Percentiles rank a stretch among this genome's conserved stretches.
phyloP scores from a whole-genome alignment of 1,140 invertebrate genomes.

The Diachasmimorpha longicaudata region DNA sequence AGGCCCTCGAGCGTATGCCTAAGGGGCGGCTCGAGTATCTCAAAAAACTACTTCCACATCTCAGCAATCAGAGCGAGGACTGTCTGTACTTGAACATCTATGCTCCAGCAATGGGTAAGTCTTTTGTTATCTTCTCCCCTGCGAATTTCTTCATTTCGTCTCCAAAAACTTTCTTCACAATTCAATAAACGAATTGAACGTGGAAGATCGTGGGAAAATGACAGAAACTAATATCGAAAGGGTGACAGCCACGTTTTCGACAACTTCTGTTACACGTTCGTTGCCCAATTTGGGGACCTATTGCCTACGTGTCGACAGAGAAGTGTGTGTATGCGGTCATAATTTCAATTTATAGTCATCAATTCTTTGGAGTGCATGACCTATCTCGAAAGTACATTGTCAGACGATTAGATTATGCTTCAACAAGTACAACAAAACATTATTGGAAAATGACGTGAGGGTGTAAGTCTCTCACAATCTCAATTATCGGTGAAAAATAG shows the following conservation, averaged over 20 bases:
- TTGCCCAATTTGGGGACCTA: conserved; percentile 7
- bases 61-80: conserved; percentile 94
- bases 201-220: background rate
- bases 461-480: background rate
- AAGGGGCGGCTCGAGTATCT: conserved; percentile 88
- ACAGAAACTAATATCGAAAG: background rate
- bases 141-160: background rate
- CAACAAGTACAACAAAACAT: background rate
- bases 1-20: conserved; percentile 83
- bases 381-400: background rate
- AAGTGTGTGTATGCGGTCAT: background rate
- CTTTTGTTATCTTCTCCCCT: background rate
- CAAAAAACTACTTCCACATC: conserved; percentile 78
- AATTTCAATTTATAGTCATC: background rate
- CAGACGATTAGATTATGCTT: background rate
- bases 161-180: background rate
- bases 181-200: background rate
- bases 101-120: conserved; percentile 89
- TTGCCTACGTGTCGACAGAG: background rate
- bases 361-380: background rate
- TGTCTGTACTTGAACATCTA: conserved; percentile 97
- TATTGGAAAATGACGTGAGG: background rate
- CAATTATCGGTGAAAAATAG: background rate
- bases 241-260: conserved; percentile 30
- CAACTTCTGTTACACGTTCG: conserved; percentile 5